Base-by-base conservation (phyloP, 2,888 invertebrate genomes). In the Meteorus colon region DNA sequence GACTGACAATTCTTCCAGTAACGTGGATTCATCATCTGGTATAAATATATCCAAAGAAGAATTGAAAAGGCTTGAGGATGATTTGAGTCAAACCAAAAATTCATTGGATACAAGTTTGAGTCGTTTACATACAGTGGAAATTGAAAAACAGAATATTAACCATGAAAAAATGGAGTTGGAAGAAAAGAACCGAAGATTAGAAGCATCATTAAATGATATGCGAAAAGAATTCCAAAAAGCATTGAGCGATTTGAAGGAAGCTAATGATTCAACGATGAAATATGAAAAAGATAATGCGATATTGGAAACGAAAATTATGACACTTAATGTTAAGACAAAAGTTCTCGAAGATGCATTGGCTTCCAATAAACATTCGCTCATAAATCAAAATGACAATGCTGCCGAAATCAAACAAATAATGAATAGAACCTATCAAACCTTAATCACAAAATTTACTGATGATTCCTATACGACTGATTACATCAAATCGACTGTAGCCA, bases 401-500 rank as follows among this genome's bases (percentile, higher is more conserved):
- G 81, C 79, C 68, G 85, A 85, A 75, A 83, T 88, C 8, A 87
- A 88, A 76, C 81, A 76, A n/a, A 85, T 88, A 60, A 87, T 88
- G 86, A 86, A 86, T 45, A 81, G 78, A 74, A 83, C 83, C 16
- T 87, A 86, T 79, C 84, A 84, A 24, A 79, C 79, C 12, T 76
- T 88, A 29, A 70, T 82, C 68, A 80, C 83, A 14, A 83, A 82
- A 77, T 85, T 87, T 63, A 81, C 81, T 0, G 82, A 84, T 48
- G 83, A 86, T 66, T 82, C 82, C 12, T 87, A 85, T 60, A 75
- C 82, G 37, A 83, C 80, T 5, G 80, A 81, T 60, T 84, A 82
- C 65, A 84, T 88, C 59, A 87, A 81, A 72, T 77, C 81, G 55
- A 84, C 83, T 37, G 81, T 88, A 41, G 84, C 83, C 5, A 79